A percentile compares a stretch with the other conserved stretches of the same genome.
Evolutionary conservation across 2,888 invertebrate genomes (phyloP).

Genomic region (Euphydryas editha): DNA sequence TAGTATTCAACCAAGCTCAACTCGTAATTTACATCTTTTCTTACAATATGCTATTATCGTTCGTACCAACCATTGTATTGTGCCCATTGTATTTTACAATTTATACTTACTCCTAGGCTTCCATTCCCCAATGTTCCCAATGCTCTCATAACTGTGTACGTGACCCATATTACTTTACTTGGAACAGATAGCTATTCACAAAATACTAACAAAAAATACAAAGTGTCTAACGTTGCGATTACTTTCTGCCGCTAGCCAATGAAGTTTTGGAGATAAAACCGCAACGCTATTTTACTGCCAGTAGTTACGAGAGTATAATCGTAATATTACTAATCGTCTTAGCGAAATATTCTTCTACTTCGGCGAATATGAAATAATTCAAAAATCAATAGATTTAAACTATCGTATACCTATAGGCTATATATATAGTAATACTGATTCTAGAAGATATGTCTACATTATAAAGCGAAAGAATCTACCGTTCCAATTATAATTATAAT

Average conservation of each 20-base stretch:
- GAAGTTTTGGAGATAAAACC: conserved; percentile 2
- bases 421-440: no score
- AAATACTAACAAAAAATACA: conserved; percentile 15
- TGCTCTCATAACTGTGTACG: conserved; percentile 16
- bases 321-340: background rate
- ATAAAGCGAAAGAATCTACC: no score
- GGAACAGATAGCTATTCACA: conserved; percentile 13
- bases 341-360: background rate
- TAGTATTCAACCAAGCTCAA: conserved; percentile 37
- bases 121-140: conserved; percentile 28
- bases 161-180: conserved; percentile 17
- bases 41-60: conserved; percentile 27
- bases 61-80: conserved; percentile 40
- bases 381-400: no score
- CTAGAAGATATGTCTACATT: no score
- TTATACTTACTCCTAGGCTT: conserved; percentile 26
- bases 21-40: conserved; percentile 30
- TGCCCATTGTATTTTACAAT: conserved; percentile 25
- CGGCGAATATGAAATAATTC: background rate
- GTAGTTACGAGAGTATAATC: background rate
- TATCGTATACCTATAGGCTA: no score
- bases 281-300: background rate
- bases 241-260: conserved; percentile 6
- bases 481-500: no score
- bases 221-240: conserved; percentile 8